Base-by-base conservation (phyloP, 2,888 invertebrate species). In the Tanytarsus gracilentus region DNA sequence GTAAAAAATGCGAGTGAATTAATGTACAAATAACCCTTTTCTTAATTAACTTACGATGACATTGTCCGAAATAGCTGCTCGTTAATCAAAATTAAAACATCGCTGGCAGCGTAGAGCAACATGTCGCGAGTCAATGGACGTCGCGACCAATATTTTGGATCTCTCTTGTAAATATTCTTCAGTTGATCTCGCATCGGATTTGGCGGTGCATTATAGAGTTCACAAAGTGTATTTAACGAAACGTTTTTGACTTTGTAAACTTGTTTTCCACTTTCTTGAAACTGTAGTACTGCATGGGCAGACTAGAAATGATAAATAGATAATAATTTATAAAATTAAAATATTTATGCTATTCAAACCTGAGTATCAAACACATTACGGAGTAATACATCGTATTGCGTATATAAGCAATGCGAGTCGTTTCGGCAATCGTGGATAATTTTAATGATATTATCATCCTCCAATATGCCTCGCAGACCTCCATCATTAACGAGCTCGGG, bases 171-270 rank as follows among this genome's bases (percentile, higher is more conserved):
- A 39, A 91, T 84, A 74, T 86, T 86, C 73, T 90, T 90, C 61
- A 90, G 72, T 69, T 91, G 90, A 70, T 94, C 93, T 71, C 93
- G 96, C 75, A 93, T 84, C 1, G 92, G 90, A 75, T 94, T 95
- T 68, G 84, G 80, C 0, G 90, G 87, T 51, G 90, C 90, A 69
- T 86, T 87, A 71, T 94, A 92, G 64, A 85, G 79, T 73, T 93
- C 88, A 73, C 95, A 95, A 60, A 97, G 77, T 59, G 93, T 88
- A 76, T 93, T 92, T 62, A 96, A 77, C 66, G 92, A 91, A 51
- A 94, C 84, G 71, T 91, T 91, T 75, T 95, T 94, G 58, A 93
- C 91, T 77, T 96, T 96, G 71, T 94, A 91, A 55, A 95, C 90
- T 30, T 95, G 93, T 67, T 90, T 87, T 63, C 86, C 85, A 62